Evolutionary conservation across 2,888 invertebrate species (phyloP).

Genomic region (Carabus problematicus): DNA sequence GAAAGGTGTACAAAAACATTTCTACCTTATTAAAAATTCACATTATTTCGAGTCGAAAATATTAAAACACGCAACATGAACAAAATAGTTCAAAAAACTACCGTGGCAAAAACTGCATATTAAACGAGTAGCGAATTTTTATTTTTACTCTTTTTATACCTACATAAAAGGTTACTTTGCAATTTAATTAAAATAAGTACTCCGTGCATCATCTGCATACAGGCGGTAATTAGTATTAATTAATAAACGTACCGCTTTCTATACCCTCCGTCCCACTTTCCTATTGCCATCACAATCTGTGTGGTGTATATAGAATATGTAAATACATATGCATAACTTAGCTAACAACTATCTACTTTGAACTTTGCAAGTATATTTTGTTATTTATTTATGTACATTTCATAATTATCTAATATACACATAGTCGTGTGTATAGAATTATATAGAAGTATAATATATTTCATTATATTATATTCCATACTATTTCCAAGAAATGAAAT

Average conservation of each 20-base stretch:
- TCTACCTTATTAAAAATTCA: constrained; percentile 7
- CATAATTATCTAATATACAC: no score
- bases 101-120: constrained; percentile 34
- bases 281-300: no score
- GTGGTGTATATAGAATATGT: no score
- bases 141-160: constrained; percentile 33
- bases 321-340: no score
- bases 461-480: no score
- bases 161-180: constrained; percentile 40
- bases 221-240: constrained; percentile 40
- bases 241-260: constrained; percentile 31
- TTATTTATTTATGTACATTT: no score
- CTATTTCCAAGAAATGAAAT: no score
- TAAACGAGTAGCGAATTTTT: constrained; percentile 35
- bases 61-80: constrained; percentile 22
- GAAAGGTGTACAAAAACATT: no score
- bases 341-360: no score
- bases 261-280: neutral
- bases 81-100: constrained; percentile 23
- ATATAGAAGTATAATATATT: no score
- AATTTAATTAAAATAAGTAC: constrained; percentile 41
- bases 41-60: constrained; percentile 32
- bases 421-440: no score
- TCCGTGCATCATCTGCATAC: constrained; percentile 39
- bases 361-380: no score